These are phyloP conservation scores for Cylloceria caligata DNA, from an alignment of 2,888 invertebrate species.

Conservation along the genomic window DNA sequence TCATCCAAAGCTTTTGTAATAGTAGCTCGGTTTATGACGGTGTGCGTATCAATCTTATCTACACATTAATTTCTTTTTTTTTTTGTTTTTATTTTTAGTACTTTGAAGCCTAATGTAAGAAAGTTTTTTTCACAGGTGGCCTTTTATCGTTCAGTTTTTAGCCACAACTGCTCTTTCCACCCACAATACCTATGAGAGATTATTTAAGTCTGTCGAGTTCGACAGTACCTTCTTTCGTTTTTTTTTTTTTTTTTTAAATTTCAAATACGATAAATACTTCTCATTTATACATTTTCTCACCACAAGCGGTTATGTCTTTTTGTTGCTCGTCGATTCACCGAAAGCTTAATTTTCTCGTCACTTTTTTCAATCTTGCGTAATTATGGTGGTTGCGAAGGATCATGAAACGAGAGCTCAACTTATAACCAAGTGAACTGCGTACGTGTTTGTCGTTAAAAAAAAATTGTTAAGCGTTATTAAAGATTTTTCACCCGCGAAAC, in stretches of 20 bases:
- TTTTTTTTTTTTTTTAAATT: slow-evolving; percentile 23
- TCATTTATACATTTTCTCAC: slow-evolving; percentile 1
- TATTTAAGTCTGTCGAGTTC: slow-evolving; percentile 22
- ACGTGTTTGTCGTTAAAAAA: slow-evolving; percentile 61
- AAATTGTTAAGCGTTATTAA: slow-evolving; percentile 50
- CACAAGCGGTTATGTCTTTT: slow-evolving; percentile 8
- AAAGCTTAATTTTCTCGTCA: slow-evolving; percentile 55
- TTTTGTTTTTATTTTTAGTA: slow-evolving; percentile 40
- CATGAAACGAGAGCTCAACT: slow-evolving; percentile 66
- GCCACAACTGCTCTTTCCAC: slow-evolving; percentile 70
- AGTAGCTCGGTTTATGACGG: slow-evolving; percentile 50
- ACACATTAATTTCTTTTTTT: background rate
- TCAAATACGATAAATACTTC: too few species aligned
- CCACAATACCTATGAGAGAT: slow-evolving; percentile 72
- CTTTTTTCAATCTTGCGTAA: slow-evolving; percentile 65
- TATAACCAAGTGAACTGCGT: slow-evolving; percentile 59
- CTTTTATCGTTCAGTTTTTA: slow-evolving; percentile 57
- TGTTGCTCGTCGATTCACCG: slow-evolving; percentile 54
- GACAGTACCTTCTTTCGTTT: background rate
- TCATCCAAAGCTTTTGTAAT: slow-evolving; percentile 33
- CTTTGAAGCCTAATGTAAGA: slow-evolving; percentile 51
- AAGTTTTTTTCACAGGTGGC: slow-evolving; percentile 64
- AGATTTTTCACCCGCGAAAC: slow-evolving; percentile 48
- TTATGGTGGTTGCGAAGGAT: slow-evolving; percentile 89
- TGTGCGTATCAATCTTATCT: slow-evolving; percentile 56